Evolutionary conservation across 2,797 vertebrate genomes (phyloP).

Genomic region (Pampus argenteus): DNA sequence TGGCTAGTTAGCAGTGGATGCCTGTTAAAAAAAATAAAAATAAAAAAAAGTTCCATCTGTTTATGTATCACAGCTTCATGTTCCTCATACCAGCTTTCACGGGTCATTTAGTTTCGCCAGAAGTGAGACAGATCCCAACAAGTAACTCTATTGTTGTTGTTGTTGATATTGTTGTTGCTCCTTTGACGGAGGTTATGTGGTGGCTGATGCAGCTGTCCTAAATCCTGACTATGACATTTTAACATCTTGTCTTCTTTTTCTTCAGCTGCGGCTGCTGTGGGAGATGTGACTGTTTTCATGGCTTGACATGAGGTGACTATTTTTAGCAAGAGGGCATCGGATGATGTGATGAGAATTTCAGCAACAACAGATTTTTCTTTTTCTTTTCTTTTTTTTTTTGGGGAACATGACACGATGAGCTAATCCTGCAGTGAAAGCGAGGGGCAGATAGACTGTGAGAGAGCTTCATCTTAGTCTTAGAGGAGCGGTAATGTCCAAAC

Average conservation of each 20-base stretch:
- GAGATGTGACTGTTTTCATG: slow-evolving; percentile 6
- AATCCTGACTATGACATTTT: slow-evolving; percentile 36
- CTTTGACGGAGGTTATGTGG: slow-evolving; percentile 39
- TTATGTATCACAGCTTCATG: slow-evolving; percentile 50
- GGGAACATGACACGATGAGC: slow-evolving; percentile 39
- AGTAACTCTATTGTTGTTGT: slow-evolving; percentile 41
- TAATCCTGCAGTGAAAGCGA: slow-evolving; percentile 41
- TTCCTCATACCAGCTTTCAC: slow-evolving; percentile 57
- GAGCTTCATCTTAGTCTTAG: slow-evolving; percentile 27
- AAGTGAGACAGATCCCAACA: slow-evolving; percentile 28
- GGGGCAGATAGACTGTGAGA: slow-evolving; percentile 11
- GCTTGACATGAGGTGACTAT: slow-evolving; percentile 43
- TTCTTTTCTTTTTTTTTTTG: slow-evolving; percentile 27
- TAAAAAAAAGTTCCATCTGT: slow-evolving; percentile 67
- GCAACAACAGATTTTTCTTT: slow-evolving; percentile 45
- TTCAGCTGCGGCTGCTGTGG: slow-evolving; percentile 23
- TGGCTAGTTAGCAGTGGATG: slow-evolving; percentile 49
- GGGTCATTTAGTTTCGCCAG: slow-evolving; percentile 56
- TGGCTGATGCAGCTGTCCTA: slow-evolving; percentile 23
- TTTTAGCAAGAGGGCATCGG: slow-evolving; percentile 51
- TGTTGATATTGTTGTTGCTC: slow-evolving; percentile 13
- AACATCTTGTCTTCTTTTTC: slow-evolving; percentile 1
- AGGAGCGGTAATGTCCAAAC: slow-evolving; percentile 22
- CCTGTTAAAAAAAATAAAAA: too few relatives aligned
- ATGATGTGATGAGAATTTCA: slow-evolving; percentile 61